Evolutionary conservation across 2,113 vertebrate genomes (phyloP).

Genomic region (Climacteris rufus): DNA sequence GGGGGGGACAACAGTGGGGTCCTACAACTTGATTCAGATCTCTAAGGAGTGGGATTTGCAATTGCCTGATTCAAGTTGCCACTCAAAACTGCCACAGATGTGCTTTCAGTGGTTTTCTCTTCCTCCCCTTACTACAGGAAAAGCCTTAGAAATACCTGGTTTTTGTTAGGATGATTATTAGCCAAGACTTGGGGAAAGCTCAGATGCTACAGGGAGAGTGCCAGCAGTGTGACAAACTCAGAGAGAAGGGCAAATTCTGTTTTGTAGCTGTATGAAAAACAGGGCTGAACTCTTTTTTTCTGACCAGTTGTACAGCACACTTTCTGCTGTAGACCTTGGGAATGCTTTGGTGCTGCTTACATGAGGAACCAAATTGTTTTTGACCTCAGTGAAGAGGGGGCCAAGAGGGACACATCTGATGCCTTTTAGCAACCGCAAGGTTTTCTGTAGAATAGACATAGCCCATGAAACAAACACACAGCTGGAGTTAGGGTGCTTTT

Average conservation of each 20-base stretch:
- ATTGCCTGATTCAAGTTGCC: neutral
- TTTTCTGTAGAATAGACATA: slow-evolving; percentile 39
- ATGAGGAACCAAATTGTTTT: slow-evolving; percentile 42
- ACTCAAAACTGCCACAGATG: neutral
- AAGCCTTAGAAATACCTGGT: neutral
- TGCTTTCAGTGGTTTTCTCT: neutral
- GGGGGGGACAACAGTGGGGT: neutral
- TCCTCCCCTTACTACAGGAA: neutral
- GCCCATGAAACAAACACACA: slow-evolving; percentile 60
- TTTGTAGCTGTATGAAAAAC: neutral
- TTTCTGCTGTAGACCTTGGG: slow-evolving; percentile 33
- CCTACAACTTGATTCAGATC: neutral
- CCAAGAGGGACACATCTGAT: slow-evolving; percentile 39
- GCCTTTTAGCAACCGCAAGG: slow-evolving; percentile 33
- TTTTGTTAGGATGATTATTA: neutral
- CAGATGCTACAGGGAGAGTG: neutral
- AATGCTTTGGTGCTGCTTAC: slow-evolving; percentile 16
- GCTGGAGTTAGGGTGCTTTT: slow-evolving; percentile 61
- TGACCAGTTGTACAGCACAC: neutral
- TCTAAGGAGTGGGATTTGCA: neutral
- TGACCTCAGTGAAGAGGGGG: slow-evolving; percentile 35
- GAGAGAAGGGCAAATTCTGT: neutral
- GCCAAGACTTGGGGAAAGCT: neutral
- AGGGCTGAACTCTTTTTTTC: neutral
- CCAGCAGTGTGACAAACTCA: neutral